Base-by-base conservation (phyloP, 1,140 invertebrate genomes). In the Lordiphosa stackelbergi region DNA sequence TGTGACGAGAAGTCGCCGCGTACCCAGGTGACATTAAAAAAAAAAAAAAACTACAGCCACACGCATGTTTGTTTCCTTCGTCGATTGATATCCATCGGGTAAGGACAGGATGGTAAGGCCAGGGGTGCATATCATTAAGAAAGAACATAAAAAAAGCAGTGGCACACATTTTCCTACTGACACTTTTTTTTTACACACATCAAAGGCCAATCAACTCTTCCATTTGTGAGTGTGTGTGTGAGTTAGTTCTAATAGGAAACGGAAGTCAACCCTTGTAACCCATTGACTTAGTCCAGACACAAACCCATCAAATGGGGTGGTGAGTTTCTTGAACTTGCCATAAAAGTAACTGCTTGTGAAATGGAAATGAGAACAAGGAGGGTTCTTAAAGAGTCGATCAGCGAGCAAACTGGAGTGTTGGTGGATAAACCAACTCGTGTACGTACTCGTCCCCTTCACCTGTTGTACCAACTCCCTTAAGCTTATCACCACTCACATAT, bases 61-160 rank as follows among this genome's bases (percentile, higher is more conserved):
- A 79, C 74, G 75, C 75, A 81, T 81, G 72, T 81, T 68, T 55
- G 56, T 69, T 81, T 75, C 77, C 59, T 81, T 83, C 68, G 63
- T 69, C 16, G 37, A 75, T 43, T 66, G 64, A 78, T 78, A 69
- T 61, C 51, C 61, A 56, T 53, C 57, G 34, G 54, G 37, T 49
- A 46, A 34, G 48, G 42, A 38, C 13, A 10, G 38, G 19, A 49
- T 35, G 9, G 35, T 16, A 49, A 49, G 38, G 47, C 45, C 40
- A 83, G 73, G 77, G 77, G 77, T 83, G 77, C 77, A 83, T 83
- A 83, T 83, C 77, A 83, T 83, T 83, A 83, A 42, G 8, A 37
- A 42, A 60, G 58, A 66, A 70, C 52, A 8, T 13, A 40, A 12
- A 51, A 42, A 60, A 62, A 69, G 56, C 73, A 69, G 68, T 69